Conservation (phyloP, 2,797 vertebrate species). For the Malurus leucopterus region DNA sequence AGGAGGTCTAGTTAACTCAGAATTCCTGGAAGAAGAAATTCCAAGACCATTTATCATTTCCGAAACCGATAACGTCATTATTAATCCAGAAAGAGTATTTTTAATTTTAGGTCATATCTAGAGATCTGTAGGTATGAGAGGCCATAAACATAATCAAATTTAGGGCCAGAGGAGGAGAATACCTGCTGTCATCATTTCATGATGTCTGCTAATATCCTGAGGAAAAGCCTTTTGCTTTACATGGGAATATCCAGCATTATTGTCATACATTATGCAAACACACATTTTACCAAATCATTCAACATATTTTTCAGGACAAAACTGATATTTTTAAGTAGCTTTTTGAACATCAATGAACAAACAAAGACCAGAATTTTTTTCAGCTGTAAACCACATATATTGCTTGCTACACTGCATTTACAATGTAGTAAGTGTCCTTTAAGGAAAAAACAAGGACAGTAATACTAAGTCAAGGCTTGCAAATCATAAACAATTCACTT, state of each 20-base stretch:
- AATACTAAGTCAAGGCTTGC: background rate
- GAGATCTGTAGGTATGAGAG: background rate
- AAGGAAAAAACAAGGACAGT: background rate
- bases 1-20: background rate
- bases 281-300: background rate
- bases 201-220: background rate
- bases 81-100: background rate
- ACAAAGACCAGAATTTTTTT: background rate
- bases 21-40: background rate
- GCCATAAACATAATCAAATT: background rate
- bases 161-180: background rate
- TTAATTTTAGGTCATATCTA: background rate
- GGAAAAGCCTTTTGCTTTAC: background rate
- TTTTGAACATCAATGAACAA: background rate
- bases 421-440: background rate
- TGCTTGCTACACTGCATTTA: background rate
- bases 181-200: background rate
- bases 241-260: background rate
- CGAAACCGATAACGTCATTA: background rate
- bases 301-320: background rate
- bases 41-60: background rate
- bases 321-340: background rate
- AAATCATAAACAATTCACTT: background rate
- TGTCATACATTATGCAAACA: background rate
- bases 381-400: background rate